Conservation (phyloP, 2,797 vertebrate genomes). For the Eleutherodactylus coqui region DNA sequence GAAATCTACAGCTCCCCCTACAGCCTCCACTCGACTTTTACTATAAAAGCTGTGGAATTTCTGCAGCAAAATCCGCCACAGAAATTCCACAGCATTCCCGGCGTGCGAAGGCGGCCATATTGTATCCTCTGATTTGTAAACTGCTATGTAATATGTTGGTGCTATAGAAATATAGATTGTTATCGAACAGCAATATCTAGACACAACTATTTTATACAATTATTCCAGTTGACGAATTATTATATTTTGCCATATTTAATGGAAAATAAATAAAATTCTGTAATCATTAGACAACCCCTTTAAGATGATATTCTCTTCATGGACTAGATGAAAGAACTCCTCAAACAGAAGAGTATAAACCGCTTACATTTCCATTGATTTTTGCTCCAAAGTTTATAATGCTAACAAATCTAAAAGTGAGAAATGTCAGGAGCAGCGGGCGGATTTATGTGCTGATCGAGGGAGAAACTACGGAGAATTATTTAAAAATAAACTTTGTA, state of each 20-base stretch:
- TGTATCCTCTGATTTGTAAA: no score
- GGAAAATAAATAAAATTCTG: not conserved
- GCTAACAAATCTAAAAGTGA: constrained; percentile 12
- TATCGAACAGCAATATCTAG: no score
- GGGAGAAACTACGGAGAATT: constrained; percentile 26
- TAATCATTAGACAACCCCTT: not conserved
- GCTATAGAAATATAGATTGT: no score
- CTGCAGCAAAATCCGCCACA: no score
- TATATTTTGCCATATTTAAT: not conserved
- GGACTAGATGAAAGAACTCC: not conserved
- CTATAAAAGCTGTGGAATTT: no score
- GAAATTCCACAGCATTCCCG: no score
- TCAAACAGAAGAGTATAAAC: not conserved
- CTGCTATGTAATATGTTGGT: no score
- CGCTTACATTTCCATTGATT: constrained; percentile 11
- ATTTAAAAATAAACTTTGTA: constrained; percentile 41
- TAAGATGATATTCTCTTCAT: not conserved
- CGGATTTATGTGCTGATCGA: constrained; percentile 33
- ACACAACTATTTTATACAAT: no score
- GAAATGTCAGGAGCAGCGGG: constrained; percentile 37
- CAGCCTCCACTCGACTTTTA: no score
- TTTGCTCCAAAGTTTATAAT: constrained; percentile 10
- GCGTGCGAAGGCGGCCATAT: no score
- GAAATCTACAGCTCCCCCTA: no score
- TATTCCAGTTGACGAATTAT: not conserved